Conservation (phyloP, 2,113 vertebrate genomes). For the Macquaria ambigua region DNA sequence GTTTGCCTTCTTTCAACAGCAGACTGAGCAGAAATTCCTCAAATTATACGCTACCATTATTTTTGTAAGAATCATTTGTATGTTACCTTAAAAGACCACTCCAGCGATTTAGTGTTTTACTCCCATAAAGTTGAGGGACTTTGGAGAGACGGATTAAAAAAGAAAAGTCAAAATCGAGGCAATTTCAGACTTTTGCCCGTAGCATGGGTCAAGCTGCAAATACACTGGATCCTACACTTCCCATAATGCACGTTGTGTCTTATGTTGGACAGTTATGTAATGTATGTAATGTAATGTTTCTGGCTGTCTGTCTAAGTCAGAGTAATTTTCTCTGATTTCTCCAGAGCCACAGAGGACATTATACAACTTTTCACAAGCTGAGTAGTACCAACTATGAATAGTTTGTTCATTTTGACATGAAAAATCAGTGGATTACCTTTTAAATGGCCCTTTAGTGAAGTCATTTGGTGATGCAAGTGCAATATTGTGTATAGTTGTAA, state of each 20-base stretch:
- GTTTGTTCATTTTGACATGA: neutral
- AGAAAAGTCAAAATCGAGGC: too few species aligned
- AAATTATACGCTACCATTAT: accelerated
- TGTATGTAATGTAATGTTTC: too few species aligned
- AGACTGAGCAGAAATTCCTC: neutral
- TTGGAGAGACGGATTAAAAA: too few species aligned
- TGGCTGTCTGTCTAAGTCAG: neutral
- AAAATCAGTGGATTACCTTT: neutral
- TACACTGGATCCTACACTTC: neutral
- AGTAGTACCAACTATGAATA: neutral
- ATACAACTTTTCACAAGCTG: too few species aligned
- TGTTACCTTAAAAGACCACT: neutral
- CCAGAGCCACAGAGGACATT: neutral
- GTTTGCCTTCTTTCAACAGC: neutral
- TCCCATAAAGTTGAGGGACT: too few species aligned
- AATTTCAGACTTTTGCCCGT: too few species aligned
- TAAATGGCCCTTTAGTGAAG: neutral
- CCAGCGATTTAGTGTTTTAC: neutral
- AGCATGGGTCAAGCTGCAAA: too few species aligned
- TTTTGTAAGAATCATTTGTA: neutral
- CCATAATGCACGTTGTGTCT: too few species aligned
- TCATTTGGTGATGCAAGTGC: neutral
- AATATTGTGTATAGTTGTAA: neutral
- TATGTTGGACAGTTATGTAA: too few species aligned
- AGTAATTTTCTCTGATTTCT: neutral